Evolutionary conservation across 2,888 invertebrate genomes (phyloP).

Genomic region (Axea sp.): DNA sequence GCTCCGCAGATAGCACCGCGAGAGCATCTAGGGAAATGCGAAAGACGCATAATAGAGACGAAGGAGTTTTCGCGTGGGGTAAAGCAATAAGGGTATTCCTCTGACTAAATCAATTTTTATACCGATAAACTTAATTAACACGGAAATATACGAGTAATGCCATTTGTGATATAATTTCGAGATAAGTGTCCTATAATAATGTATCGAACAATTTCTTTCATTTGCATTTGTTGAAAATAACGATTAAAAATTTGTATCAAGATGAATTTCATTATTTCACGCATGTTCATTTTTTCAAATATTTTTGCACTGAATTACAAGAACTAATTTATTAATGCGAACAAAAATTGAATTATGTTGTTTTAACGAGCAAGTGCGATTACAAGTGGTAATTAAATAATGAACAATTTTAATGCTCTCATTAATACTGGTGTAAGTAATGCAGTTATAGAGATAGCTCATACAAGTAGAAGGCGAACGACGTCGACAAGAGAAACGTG

Average conservation of each 20-base stretch:
- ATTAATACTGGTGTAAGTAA: constrained; percentile 49
- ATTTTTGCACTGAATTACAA: too few species aligned
- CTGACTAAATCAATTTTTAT: constrained; percentile 14
- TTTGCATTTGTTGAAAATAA: too few species aligned
- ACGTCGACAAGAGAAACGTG: constrained; percentile 53
- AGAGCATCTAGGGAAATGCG: constrained; percentile 64
- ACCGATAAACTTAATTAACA: background rate
- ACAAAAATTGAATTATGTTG: too few species aligned
- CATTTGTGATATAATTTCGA: too few species aligned
- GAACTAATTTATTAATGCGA: too few species aligned
- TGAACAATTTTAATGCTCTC: constrained; percentile 28
- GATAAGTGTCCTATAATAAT: too few species aligned
- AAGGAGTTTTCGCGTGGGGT: constrained; percentile 55
- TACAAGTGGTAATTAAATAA: constrained; percentile 25
- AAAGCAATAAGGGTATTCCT: constrained; percentile 45
- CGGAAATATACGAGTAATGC: too few species aligned
- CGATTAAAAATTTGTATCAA: too few species aligned
- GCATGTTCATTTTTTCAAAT: too few species aligned
- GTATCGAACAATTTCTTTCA: too few species aligned
- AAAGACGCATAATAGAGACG: constrained; percentile 61
- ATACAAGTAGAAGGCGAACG: constrained; percentile 50
- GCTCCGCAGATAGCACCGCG: constrained; percentile 70
- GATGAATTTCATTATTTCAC: too few species aligned
- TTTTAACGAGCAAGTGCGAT: too few species aligned
- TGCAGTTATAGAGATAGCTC: constrained; percentile 36